Conservation (phyloP, 2,888 invertebrate species). For the Eledona agricola region DNA sequence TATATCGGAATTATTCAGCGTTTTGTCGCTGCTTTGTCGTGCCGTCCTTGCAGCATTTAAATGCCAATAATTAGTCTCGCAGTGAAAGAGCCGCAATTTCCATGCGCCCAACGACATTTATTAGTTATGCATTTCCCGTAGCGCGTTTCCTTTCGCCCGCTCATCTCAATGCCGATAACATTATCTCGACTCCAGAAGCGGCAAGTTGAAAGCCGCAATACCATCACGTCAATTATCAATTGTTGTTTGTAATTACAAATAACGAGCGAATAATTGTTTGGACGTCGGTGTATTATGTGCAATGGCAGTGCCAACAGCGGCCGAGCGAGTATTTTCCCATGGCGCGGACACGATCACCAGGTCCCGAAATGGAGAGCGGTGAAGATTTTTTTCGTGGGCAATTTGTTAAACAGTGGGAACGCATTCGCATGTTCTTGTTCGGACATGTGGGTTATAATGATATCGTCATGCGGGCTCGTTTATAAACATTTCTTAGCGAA, state of each 20-base stretch:
- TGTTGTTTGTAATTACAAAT: conserved; percentile 35
- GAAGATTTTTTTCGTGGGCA: conserved; percentile 19
- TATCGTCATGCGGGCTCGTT: conserved; percentile 19
- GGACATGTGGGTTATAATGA: conserved; percentile 28
- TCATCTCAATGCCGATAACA: conserved; percentile 25
- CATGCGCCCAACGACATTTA: no score
- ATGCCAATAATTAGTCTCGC: no score
- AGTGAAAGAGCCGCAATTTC: no score
- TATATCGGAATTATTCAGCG: no score
- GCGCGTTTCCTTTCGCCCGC: no score
- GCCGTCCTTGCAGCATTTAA: no score
- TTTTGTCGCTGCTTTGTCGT: no score
- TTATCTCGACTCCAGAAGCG: conserved; percentile 17
- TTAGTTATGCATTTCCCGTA: no score
- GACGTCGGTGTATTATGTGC: conserved; percentile 26
- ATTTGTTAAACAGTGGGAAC: conserved; percentile 29
- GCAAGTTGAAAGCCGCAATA: conserved; percentile 32
- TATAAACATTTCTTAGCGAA: conserved; percentile 12
- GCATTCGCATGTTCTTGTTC: conserved; percentile 24
- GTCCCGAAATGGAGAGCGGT: conserved; percentile 14
- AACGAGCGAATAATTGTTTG: conserved; percentile 34
- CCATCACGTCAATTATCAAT: conserved; percentile 35
- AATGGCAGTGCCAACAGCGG: conserved; percentile 15
- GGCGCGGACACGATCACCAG: conserved; percentile 10
- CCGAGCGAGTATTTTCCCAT: conserved; percentile 30